phyloP scores from a whole-genome alignment of 2,888 invertebrate genomes.

The Mylabris sibirica region DNA sequence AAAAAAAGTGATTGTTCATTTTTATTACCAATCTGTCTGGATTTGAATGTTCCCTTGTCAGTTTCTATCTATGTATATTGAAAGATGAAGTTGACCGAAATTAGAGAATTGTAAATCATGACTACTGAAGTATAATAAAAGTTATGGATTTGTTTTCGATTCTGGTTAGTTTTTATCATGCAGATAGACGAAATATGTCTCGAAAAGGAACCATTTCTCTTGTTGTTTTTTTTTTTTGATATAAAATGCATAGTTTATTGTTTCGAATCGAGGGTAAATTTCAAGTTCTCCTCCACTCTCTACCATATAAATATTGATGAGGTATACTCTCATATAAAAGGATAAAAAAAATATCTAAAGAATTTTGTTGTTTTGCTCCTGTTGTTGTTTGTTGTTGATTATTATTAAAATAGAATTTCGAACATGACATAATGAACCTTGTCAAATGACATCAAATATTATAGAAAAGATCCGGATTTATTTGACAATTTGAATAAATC shows the following conservation, averaged over 20 bases:
- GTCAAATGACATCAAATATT: slow-evolving; percentile 26
- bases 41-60: neutral
- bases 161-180: neutral
- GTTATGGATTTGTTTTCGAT: neutral
- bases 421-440: slow-evolving; percentile 28
- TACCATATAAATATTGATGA: neutral
- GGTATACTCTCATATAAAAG: neutral
- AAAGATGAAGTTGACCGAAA: neutral
- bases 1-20: neutral
- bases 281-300: neutral
- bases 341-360: slow-evolving; percentile 19
- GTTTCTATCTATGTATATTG: neutral
- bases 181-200: neutral
- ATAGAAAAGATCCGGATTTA: slow-evolving; percentile 1
- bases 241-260: neutral
- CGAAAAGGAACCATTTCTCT: neutral
- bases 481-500: neutral
- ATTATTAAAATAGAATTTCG: slow-evolving; percentile 18
- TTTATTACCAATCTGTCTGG: neutral
- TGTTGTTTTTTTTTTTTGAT: neutral
- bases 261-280: neutral
- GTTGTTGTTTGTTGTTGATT: slow-evolving; percentile 16
- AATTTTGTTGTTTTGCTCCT: slow-evolving; percentile 21
- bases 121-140: neutral
- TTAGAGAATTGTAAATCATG: slow-evolving; percentile 1